Conservation (phyloP, 2,797 vertebrate genomes). For the Okamejei kenojei region DNA sequence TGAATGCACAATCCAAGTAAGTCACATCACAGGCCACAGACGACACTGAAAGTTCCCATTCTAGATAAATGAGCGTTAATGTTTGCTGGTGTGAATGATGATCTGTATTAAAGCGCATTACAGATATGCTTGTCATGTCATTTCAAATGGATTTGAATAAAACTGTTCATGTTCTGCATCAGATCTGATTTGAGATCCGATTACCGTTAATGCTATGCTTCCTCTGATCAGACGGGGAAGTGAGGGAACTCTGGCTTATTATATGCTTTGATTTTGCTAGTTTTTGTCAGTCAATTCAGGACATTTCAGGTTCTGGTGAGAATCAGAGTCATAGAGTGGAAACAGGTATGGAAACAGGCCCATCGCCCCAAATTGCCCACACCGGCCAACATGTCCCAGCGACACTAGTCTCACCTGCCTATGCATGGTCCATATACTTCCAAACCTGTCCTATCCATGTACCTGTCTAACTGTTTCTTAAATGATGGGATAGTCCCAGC, state of each 20-base stretch:
- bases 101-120: background rate
- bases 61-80: background rate
- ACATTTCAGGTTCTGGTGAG: background rate
- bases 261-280: background rate
- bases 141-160: background rate
- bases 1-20: background rate
- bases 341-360: no score
- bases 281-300: background rate
- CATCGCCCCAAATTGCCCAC: no score
- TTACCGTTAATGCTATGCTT: background rate
- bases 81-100: background rate
- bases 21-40: background rate
- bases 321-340: no score
- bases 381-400: no score
- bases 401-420: no score
- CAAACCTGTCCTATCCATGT: no score
- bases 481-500: no score
- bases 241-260: background rate
- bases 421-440: no score
- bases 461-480: no score
- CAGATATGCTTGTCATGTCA: background rate
- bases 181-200: conserved; percentile 12
- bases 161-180: background rate
- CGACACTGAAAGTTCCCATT: background rate
- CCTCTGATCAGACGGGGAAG: background rate